Base-by-base conservation (phyloP, 2,888 invertebrate species). In the Troilus luridus region DNA sequence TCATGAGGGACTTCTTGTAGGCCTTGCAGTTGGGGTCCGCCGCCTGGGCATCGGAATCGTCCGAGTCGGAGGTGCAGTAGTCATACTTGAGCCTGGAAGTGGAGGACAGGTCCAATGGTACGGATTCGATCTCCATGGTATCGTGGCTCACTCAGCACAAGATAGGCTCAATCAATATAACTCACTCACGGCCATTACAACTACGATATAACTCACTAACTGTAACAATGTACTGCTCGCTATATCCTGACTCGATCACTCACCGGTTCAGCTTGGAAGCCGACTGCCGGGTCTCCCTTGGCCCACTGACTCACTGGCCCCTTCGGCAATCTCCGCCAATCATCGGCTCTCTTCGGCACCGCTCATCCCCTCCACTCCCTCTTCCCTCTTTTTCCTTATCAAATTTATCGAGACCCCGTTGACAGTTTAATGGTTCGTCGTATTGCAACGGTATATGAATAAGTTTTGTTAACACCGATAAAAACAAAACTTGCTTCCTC, bases 1-100 rank as follows among this genome's bases (percentile, higher is more conserved):
- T 97, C 96, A 98, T 98, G 93, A 98, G 96, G 94, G 97, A 97
- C 95, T 98, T 98, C 96, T 98, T 98, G 95, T 98, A 98, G 89
- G 98, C 95, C 93, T 95, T 95, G 93, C 94, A 94, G 92, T 94
- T 96, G 91, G 92, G 92, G 62, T 93, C 93, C 17, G 92, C 91
- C 41, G 93, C 92, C 88, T 93, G 92, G 72, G 93, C 93, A 91
- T 93, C 93, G 85, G 93, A 93, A 88, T 93, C 93, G 90, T 93
- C 93, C 89, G 93, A 93, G 91, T 93, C 93, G 88, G 93, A 93
- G n/a, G 93, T 93, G 85, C 92, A 93, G 90, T 93, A 93, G 90
- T 93, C 93, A 91, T 92, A 92, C 88, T 93, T 93, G 91, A 93
- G 90, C 94, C 92, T 72, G 10, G 92, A 92, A 91, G 95, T 94